Base-by-base conservation (phyloP, 1,140 invertebrate species). In the Drosophila auraria region DNA sequence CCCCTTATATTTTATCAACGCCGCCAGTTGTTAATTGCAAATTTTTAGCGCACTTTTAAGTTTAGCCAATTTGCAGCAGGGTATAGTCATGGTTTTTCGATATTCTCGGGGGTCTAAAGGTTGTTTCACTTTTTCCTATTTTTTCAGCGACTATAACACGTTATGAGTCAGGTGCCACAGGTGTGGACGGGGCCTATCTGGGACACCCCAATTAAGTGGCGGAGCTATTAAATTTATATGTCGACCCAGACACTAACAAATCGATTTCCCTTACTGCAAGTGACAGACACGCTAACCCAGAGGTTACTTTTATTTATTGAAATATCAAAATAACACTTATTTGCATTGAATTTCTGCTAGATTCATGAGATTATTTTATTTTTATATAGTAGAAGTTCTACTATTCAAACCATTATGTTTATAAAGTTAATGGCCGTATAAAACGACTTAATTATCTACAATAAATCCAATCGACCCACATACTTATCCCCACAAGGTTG, bases 111-210 rank as follows among this genome's bases (percentile, higher is more conserved):
- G 11, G 33, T 36, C 11, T 11, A 36, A 36, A 11, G 33, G 9
- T 15, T 2, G 2, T 23, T 23, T 27, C 7, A 30, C 7, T 15
- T 27, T 70, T 66, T 15, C 12, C 20, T 8, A 17, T 36, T 51
- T 69, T 44, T 17, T 7, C 2, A 61, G 11, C 2, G 25, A 14
- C 2, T n/a, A 25, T 64, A n/a, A 14, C 40, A 17, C 12, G 1
- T 20, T 36, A 54, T 71, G 68, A 71, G 68, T 71, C 68, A 71
- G 15, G 33, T 38, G 53, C n/a, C 62, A 25, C 68, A 71, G 68
- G 68, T 71, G 68, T 56, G 63, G 20, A 44, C 45, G 20, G 30
- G 59, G 59, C 45, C 66, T 69, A 69, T 53, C 36, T 69, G 66
- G 61, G 47, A 64, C 27, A 51, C 36, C 65, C 47, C 61, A 66